Base-by-base conservation (phyloP, 1,140 invertebrate species). In the Periplaneta americana region DNA sequence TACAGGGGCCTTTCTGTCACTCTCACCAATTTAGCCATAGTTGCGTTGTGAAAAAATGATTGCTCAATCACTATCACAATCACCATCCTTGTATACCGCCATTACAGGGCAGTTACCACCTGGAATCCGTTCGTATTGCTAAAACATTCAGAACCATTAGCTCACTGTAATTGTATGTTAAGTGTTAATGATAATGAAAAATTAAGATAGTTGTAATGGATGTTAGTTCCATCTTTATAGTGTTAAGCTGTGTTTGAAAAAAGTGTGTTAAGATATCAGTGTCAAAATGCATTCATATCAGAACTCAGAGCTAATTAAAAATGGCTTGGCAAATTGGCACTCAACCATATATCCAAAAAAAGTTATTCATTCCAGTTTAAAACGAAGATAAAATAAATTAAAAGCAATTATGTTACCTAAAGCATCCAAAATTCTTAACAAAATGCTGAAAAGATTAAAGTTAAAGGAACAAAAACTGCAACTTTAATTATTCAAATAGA, bases 111-210 rank as follows among this genome's bases (percentile, higher is more conserved):
- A 31, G 77, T 78, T 78, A 78, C 35, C 77, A 22, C 11, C 34
- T 37, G 77, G 77, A 39, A 78, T 37, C 39, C 77, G 77, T 78
- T 78, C 34, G 39, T 78, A 78, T 28, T 32, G 77, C 77, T 78
- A 78, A 48, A 78, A 78, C 35, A 78, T 78, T 10, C 48, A 66
- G 48, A 66, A 66, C 0, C 48, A 66, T 66, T n/a, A 28, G n/a
- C 22, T 66, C 22, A 66, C 22, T 66, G 22, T 66, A 66, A 66
- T 28, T 66, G 22, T 66, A n/a, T n/a, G 11, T 1, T 28, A 66
- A 11, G 22, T n/a, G 11, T 1, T 28, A 66, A 11, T 9, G 22
- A 6, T 57, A 28, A 66, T n/a, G 22, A 66, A 66, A 66, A 66
- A 5, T 66, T 22, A n/a, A n/a, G 22, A 66, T 66, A 66, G 48